Evolutionary conservation across 2,797 vertebrate genomes (phyloP).

Genomic region (Sebastes steindachneri): DNA sequence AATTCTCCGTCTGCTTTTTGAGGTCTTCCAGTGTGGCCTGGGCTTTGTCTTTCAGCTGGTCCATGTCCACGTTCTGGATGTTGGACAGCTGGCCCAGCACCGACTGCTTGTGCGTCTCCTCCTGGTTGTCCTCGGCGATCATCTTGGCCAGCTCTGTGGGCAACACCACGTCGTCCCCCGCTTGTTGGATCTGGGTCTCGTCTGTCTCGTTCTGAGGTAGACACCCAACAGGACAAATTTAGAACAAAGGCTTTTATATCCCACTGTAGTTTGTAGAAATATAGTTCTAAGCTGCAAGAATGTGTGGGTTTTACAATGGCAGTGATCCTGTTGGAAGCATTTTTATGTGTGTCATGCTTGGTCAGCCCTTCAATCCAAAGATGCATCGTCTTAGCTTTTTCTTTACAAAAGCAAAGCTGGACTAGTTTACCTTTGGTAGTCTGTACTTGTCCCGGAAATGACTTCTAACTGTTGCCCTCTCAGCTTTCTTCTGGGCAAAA

Average conservation of each 20-base stretch:
- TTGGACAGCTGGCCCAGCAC: slow-evolving; percentile 93
- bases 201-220: slow-evolving; percentile 89
- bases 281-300: background rate
- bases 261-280: background rate
- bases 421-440: slow-evolving; percentile 90
- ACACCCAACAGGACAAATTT: background rate
- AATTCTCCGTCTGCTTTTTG: slow-evolving; percentile 96
- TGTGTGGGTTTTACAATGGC: background rate
- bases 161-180: slow-evolving; percentile 91
- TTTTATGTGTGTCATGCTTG: background rate
- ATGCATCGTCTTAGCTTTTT: background rate
- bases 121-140: slow-evolving; percentile 96
- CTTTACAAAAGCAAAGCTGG: background rate
- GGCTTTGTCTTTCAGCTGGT: slow-evolving; percentile 96
- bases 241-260: background rate
- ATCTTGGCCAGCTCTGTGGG: slow-evolving; percentile 97
- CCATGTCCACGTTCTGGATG: slow-evolving; percentile 94
- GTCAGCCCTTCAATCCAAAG: background rate
- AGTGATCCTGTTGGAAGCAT: background rate
- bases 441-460: slow-evolving; percentile 97
- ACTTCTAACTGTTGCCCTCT: slow-evolving; percentile 92
- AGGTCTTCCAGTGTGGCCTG: slow-evolving; percentile 95
- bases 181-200: slow-evolving; percentile 94
- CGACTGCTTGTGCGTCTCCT: slow-evolving; percentile 92
- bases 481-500: slow-evolving; percentile 95